These are phyloP conservation scores for Thereva unica DNA, from an alignment of 2,888 invertebrate species.

Conservation along the genomic window DNA sequence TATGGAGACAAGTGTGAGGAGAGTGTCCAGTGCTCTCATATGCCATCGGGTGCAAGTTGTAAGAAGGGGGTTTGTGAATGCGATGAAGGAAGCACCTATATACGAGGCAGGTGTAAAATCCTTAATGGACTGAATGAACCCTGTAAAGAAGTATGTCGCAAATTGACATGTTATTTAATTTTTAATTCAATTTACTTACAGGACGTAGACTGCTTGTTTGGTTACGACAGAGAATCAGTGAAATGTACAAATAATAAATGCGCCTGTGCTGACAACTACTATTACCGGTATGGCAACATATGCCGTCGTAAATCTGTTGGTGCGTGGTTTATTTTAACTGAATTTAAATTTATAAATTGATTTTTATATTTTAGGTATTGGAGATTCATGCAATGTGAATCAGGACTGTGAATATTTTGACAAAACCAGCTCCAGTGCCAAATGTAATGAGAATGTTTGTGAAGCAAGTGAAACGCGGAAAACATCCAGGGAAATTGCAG, in stretches of 20 bases:
- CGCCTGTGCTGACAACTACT: slow-evolving; percentile 57
- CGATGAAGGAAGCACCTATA: slow-evolving; percentile 55
- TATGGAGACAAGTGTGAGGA: slow-evolving; percentile 56
- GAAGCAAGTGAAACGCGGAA: slow-evolving; percentile 26
- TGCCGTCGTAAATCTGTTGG: slow-evolving; percentile 58
- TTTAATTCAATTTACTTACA: slow-evolving; percentile 35
- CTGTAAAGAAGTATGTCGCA: slow-evolving; percentile 50
- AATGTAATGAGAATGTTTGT: slow-evolving; percentile 50
- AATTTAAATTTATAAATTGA: background rate
- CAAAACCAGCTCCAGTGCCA: slow-evolving; percentile 49
- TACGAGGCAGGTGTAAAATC: slow-evolving; percentile 55
- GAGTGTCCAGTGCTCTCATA: slow-evolving; percentile 57
- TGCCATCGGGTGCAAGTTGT: slow-evolving; percentile 58
- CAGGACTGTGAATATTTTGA: slow-evolving; percentile 50
- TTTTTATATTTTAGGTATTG: slow-evolving; percentile 44
- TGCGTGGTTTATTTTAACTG: slow-evolving; percentile 40
- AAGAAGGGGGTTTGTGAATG: slow-evolving; percentile 57
- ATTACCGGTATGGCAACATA: slow-evolving; percentile 57
- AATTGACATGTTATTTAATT: background rate
- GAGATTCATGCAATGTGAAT: slow-evolving; percentile 56
- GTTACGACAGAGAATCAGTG: slow-evolving; percentile 56
- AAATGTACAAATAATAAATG: slow-evolving; percentile 53
- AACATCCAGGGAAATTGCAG: slow-evolving; percentile 49
- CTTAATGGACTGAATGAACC: slow-evolving; percentile 52
- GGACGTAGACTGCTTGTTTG: slow-evolving; percentile 56